A percentile compares a stretch with the other conserved stretches of the same genome.
phyloP scores from a whole-genome alignment of 2,888 invertebrate species.

The Esperia sulphurella region DNA sequence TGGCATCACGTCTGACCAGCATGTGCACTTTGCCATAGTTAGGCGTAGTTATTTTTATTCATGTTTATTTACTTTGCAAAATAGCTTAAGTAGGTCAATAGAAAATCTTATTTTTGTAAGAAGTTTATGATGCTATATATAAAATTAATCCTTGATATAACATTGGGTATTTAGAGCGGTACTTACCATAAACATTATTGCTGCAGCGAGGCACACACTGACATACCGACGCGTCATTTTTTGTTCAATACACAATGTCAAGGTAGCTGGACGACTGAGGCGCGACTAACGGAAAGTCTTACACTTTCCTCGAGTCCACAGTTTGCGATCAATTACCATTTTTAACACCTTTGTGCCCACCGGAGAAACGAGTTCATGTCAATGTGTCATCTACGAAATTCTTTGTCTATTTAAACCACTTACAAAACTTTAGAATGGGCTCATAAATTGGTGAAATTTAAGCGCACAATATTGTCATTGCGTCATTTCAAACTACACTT shows the following conservation, averaged over 20 bases:
- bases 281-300: constrained; percentile 44
- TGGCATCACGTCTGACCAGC: no score
- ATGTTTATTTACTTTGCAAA: not conserved
- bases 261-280: constrained; percentile 26
- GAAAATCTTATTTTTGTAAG: not conserved
- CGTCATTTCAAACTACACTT: no score
- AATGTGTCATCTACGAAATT: constrained; percentile 33
- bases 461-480: no score
- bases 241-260: constrained; percentile 16
- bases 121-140: not conserved
- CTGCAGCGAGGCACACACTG: not conserved
- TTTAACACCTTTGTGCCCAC: constrained; percentile 52
- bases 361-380: constrained; percentile 49
- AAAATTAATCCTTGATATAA: not conserved
- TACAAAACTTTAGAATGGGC: not conserved
- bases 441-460: not conserved
- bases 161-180: not conserved
- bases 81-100: constrained; percentile 12
- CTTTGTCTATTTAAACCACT: not conserved
- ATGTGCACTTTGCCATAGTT: no score
- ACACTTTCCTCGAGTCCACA: constrained; percentile 44
- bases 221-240: constrained; percentile 12
- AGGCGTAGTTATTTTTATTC: not conserved
- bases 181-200: constrained; percentile 5
- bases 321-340: constrained; percentile 53